Percentiles rank a stretch among this genome's conserved stretches.
These are phyloP conservation scores for Dastarcus helophoroides DNA, from an alignment of 2,888 invertebrate species.

Conservation along the genomic window DNA sequence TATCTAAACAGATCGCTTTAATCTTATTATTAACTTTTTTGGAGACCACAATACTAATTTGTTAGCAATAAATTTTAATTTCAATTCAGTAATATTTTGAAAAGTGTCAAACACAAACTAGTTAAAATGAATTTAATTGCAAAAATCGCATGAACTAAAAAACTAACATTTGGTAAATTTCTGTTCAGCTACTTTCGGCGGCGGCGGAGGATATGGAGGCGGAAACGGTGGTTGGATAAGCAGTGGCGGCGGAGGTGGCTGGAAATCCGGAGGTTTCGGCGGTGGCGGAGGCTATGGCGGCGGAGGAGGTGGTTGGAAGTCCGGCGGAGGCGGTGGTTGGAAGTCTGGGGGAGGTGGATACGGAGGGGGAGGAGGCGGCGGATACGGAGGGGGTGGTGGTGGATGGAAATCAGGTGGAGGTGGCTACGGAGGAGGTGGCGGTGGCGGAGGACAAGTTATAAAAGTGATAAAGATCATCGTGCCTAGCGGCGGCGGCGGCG, in stretches of 20 bases:
- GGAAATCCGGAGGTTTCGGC: constrained; percentile 5
- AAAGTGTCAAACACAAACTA: no score
- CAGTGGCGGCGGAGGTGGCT: constrained; percentile 13
- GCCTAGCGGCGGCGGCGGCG: constrained; percentile 20
- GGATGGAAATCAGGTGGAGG: constrained; percentile 14
- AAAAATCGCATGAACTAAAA: constrained; percentile 1
- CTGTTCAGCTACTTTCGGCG: constrained; percentile 21
- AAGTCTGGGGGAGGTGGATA: constrained; percentile 10
- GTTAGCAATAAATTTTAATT: no score
- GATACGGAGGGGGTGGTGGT: constrained; percentile 12
- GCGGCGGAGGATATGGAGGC: constrained; percentile 18
- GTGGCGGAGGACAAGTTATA: constrained; percentile 16
- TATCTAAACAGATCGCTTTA: no score
- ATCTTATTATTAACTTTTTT: no score
- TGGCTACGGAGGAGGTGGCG: constrained; percentile 9
- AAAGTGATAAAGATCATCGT: constrained; percentile 25
- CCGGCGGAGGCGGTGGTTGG: constrained; percentile 14
- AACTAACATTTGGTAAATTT: background rate
- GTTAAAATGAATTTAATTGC: no score
- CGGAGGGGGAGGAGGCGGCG: constrained; percentile 7
- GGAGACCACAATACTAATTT: no score
- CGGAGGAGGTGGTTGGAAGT: constrained; percentile 11
- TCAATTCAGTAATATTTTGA: background rate
- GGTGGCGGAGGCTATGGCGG: constrained; percentile 12
- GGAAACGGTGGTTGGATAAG: constrained; percentile 17